Percentiles rank a stretch among this genome's conserved stretches.
Conservation (phyloP, 2,888 invertebrate genomes). For the Sinhomidia bicolor region DNA sequence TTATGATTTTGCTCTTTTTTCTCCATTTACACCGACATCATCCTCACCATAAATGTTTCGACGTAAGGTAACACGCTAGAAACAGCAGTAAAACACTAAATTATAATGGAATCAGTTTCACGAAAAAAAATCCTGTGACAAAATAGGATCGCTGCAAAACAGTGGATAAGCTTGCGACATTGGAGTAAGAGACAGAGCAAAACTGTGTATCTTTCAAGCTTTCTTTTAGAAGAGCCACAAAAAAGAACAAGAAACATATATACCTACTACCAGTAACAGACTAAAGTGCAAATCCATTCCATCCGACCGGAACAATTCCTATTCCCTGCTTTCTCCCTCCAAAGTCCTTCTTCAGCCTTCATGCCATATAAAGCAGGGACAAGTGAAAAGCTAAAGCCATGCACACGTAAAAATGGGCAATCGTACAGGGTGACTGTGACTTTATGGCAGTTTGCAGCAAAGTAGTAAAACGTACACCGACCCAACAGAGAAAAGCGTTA, state of each 20-base stretch:
- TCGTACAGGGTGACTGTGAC: slow-evolving; percentile 45
- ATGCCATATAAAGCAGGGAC: neutral
- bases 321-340: slow-evolving; percentile 23
- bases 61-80: neutral
- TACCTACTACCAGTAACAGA: slow-evolving; percentile 33
- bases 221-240: neutral
- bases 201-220: neutral
- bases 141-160: too few relatives aligned
- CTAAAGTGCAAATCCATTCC: slow-evolving; percentile 59
- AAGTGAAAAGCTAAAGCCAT: neutral
- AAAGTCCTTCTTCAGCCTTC: slow-evolving; percentile 17
- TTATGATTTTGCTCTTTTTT: neutral
- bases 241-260: neutral
- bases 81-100: neutral
- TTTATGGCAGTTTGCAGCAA: neutral
- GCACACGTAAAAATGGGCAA: slow-evolving; percentile 43
- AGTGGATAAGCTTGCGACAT: too few relatives aligned
- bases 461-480: slow-evolving; percentile 32
- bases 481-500: neutral
- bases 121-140: slow-evolving; percentile 14
- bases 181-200: neutral
- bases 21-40: slow-evolving; percentile 18
- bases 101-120: neutral
- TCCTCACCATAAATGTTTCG: neutral
- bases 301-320: slow-evolving; percentile 61